These are phyloP conservation scores for Varanus salvator DNA, from an alignment of 2,113 vertebrate species.

Conservation along the genomic window DNA sequence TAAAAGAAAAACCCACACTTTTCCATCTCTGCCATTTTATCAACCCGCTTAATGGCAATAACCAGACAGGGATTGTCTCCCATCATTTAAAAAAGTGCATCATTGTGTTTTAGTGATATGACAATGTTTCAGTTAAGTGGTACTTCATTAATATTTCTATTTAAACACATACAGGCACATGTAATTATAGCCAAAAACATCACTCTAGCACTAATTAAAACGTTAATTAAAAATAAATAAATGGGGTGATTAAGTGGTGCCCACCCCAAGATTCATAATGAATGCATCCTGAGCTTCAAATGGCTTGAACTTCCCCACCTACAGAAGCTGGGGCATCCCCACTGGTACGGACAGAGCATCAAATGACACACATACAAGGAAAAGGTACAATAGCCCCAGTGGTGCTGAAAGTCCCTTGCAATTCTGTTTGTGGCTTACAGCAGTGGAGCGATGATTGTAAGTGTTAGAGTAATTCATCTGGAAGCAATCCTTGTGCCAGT, in stretches of 20 bases:
- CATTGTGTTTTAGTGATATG: neutral
- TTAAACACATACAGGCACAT: no score
- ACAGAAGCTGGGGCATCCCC: neutral
- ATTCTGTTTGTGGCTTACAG: neutral
- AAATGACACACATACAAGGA: neutral
- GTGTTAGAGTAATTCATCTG: neutral
- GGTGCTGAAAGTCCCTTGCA: neutral
- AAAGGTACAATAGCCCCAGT: neutral
- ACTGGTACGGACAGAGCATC: neutral
- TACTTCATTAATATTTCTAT: neutral
- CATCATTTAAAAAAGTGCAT: neutral
- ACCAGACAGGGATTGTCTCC: neutral
- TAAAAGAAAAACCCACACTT: no score
- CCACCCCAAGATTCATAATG: neutral
- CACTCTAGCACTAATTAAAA: no score
- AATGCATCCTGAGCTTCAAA: neutral
- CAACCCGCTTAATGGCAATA: neutral
- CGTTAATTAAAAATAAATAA: neutral
- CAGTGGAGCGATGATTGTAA: neutral
- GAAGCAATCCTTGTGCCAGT: neutral
- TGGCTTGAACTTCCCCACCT: neutral
- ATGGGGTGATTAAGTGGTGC: neutral
- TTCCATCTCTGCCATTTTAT: neutral
- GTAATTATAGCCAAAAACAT: no score
- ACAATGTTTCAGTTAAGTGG: neutral